These are phyloP conservation scores for Ormyrus pomaceus DNA, from an alignment of 2,888 invertebrate genomes.

Conservation along the genomic window DNA sequence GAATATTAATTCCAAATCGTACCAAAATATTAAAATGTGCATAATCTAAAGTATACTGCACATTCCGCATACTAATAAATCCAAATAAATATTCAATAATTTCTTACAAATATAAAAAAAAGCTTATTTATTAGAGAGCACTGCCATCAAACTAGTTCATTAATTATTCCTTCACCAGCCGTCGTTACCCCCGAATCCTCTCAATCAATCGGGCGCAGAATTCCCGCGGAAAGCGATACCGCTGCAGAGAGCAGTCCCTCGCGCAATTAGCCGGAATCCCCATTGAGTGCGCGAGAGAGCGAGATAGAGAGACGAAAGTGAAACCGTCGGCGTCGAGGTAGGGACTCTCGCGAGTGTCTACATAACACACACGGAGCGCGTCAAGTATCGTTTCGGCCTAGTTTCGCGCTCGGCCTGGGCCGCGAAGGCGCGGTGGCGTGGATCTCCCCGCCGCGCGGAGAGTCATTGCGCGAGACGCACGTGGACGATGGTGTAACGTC, in stretches of 20 bases:
- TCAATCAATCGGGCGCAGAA: too few species aligned
- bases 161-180: too few species aligned
- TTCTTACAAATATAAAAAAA: too few species aligned
- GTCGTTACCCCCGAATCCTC: too few species aligned
- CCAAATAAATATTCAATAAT: too few species aligned
- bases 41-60: too few species aligned
- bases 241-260: background rate
- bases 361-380: constrained; percentile 2
- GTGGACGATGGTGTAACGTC: constrained; percentile 48
- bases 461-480: constrained; percentile 45
- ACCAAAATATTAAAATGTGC: too few species aligned
- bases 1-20: too few species aligned
- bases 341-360: background rate
- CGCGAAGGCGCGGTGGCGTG: constrained; percentile 46
- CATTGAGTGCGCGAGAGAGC: constrained; percentile 19
- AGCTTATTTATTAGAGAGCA: too few species aligned
- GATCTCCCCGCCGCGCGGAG: constrained; percentile 34
- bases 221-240: background rate
- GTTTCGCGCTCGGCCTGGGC: constrained; percentile 50
- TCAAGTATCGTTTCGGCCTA: constrained; percentile 54
- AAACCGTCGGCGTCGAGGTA: constrained; percentile 33
- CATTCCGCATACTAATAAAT: too few species aligned
- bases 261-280: constrained; percentile 38
- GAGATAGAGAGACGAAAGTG: constrained; percentile 47
- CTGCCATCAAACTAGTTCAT: too few species aligned